Evolutionary conservation across 2,888 invertebrate genomes (phyloP).

Genomic region (Andrena camellia): DNA sequence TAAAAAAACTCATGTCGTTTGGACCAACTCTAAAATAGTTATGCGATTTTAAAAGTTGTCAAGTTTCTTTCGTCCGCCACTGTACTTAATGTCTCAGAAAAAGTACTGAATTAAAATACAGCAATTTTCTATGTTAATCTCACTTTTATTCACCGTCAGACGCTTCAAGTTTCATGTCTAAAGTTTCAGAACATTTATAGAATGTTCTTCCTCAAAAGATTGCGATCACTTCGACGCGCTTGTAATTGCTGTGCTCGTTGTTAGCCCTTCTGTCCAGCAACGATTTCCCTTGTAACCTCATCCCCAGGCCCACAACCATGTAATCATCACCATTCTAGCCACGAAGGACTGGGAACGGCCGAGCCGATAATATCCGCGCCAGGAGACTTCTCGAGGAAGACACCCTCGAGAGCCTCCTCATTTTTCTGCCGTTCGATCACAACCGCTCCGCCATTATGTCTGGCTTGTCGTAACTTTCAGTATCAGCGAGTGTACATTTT

Average conservation of each 20-base stretch:
- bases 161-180: background rate
- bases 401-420: slow-evolving; percentile 25
- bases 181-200: slow-evolving; percentile 9
- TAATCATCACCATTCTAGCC: slow-evolving; percentile 59
- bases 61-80: too few species aligned
- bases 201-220: slow-evolving; percentile 43
- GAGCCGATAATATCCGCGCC: slow-evolving; percentile 36
- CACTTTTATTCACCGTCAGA: too few species aligned
- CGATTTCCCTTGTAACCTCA: slow-evolving; percentile 31
- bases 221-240: slow-evolving; percentile 55
- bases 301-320: slow-evolving; percentile 21
- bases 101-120: too few species aligned
- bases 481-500: background rate
- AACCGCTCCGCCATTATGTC: slow-evolving; percentile 3
- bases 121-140: too few species aligned
- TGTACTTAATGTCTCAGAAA: too few species aligned
- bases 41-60: too few species aligned
- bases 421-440: slow-evolving; percentile 13
- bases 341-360: slow-evolving; percentile 33
- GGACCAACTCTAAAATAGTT: too few species aligned
- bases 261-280: slow-evolving; percentile 51
- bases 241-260: slow-evolving; percentile 68
- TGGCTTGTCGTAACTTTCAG: background rate
- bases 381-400: slow-evolving; percentile 19
- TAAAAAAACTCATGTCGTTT: too few species aligned